Percentiles rank a stretch among this genome's conserved stretches.
These are phyloP conservation scores for Pemphigus obesinymphae DNA, from an alignment of 1,140 invertebrate species.

Conservation along the genomic window DNA sequence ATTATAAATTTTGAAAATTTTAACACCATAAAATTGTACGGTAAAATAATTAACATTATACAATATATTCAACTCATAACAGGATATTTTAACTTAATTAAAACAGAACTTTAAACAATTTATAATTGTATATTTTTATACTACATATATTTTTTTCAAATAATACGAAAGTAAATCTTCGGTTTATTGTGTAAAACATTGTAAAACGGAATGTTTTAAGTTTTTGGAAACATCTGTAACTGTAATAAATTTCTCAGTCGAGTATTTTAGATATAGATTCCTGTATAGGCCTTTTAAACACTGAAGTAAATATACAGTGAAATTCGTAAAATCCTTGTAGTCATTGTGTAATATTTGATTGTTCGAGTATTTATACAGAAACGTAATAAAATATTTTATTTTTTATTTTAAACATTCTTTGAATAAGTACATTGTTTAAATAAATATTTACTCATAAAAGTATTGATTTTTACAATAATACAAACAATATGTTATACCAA, in stretches of 20 bases:
- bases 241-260: neutral
- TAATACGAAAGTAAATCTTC: neutral
- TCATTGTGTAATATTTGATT: neutral
- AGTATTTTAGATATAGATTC: neutral
- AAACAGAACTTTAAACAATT: too few species aligned
- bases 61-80: too few species aligned
- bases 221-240: neutral
- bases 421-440: neutral
- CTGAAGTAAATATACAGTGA: neutral
- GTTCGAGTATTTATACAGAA: neutral
- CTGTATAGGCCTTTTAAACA: neutral
- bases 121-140: too few species aligned
- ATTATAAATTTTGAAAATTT: too few species aligned
- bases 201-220: neutral
- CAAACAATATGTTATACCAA: too few species aligned
- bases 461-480: neutral
- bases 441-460: neutral
- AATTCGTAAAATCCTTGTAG: neutral
- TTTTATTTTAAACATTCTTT: neutral
- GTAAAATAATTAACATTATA: too few species aligned
- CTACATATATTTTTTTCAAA: too few species aligned
- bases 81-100: too few species aligned
- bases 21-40: too few species aligned
- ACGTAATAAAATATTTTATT: neutral
- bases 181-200: neutral